Evolutionary conservation across 2,797 vertebrate genomes (phyloP).

Genomic region (Hippopotamyrus pictus): DNA sequence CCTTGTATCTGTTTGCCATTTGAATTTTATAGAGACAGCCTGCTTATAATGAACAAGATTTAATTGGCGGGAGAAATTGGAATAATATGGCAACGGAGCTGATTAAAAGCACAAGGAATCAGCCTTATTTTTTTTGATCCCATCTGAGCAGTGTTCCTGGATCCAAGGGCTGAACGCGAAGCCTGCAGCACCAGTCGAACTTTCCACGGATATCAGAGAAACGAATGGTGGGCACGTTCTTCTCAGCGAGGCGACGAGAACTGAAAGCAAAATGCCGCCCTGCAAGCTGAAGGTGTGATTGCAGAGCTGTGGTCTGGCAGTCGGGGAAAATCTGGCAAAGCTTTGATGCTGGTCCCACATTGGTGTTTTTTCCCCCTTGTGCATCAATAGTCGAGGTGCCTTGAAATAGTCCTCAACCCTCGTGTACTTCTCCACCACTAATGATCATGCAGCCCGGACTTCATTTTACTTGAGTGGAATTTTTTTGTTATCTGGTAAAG

Average conservation of each 20-base stretch:
- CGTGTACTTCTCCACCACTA: background rate
- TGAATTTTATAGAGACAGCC: background rate
- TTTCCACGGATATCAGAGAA: background rate
- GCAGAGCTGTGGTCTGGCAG: background rate
- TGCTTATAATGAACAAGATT: slow-evolving; percentile 1
- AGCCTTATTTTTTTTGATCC: background rate
- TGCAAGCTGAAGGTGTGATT: background rate
- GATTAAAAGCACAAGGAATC: slow-evolving; percentile 11
- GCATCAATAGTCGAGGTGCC: background rate
- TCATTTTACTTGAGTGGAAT: background rate
- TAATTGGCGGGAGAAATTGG: background rate
- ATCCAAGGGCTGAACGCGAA: background rate
- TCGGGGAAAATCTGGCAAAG: background rate
- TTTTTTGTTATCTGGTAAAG: background rate
- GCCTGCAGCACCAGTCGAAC: background rate
- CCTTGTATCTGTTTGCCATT: background rate
- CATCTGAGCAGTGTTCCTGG: background rate
- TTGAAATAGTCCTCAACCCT: background rate
- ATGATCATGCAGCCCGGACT: background rate
- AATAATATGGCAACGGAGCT: background rate
- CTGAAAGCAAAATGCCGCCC: background rate
- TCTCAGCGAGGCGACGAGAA: background rate
- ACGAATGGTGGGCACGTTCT: background rate
- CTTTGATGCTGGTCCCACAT: background rate
- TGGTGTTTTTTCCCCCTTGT: background rate